These are phyloP conservation scores for Lordiphosa stackelbergi DNA, from an alignment of 1,140 invertebrate genomes.

Conservation along the genomic window DNA sequence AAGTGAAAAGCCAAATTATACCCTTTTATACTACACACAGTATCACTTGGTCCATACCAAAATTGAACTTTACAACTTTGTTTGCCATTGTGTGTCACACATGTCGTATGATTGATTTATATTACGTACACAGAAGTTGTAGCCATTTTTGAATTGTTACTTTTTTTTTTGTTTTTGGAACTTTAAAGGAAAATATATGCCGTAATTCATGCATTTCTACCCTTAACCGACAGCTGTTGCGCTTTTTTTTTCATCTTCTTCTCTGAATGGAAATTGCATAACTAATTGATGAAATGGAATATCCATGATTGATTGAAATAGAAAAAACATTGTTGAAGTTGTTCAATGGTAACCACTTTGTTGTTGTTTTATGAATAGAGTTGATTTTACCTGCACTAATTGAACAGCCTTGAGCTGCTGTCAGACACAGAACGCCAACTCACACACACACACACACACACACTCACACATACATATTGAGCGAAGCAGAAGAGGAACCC, in stretches of 20 bases:
- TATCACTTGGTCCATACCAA: not conserved
- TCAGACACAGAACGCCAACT: constrained; percentile 17
- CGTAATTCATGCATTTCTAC: constrained; percentile 5
- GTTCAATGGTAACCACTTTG: not conserved
- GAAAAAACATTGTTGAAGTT: not conserved
- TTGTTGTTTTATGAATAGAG: not conserved
- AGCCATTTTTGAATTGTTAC: constrained; percentile 27
- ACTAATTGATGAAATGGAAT: constrained; percentile 26
- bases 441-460: constrained; percentile 1
- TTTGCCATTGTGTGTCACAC: constrained; percentile 39
- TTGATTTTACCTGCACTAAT: constrained; percentile 35
- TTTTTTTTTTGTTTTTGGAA: constrained; percentile 1
- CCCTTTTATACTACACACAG: too few species aligned
- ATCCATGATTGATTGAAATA: constrained; percentile 25
- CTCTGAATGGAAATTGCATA: constrained; percentile 24
- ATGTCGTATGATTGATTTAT: constrained; percentile 68
- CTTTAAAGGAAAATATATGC: constrained; percentile 1
- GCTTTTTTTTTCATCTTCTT: not conserved
- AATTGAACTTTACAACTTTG: not conserved
- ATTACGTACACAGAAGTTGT: constrained; percentile 32
- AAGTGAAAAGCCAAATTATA: too few species aligned
- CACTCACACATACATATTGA: not conserved
- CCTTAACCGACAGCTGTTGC: constrained; percentile 26
- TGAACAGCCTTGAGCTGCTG: constrained; percentile 47
- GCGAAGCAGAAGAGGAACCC: constrained; percentile 22